These are phyloP conservation scores for Merops nubicus DNA, from an alignment of 2,113 vertebrate genomes.

Conservation along the genomic window DNA sequence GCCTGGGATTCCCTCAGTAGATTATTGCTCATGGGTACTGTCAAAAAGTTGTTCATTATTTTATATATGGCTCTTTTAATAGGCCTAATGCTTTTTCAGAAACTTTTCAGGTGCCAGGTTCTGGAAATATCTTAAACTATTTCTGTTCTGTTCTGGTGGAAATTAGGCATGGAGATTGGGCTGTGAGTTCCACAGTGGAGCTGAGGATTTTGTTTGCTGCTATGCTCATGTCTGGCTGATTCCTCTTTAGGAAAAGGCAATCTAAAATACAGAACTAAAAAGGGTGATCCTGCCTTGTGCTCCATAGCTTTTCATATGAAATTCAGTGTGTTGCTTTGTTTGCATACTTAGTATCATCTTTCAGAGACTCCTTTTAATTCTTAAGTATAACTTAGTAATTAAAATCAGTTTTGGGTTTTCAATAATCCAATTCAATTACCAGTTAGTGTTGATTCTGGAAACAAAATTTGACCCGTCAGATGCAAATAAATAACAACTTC, in stretches of 20 bases:
- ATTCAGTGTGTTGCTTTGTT: neutral
- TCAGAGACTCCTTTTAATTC: neutral
- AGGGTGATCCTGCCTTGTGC: neutral
- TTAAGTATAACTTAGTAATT: neutral
- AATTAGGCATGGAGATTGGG: neutral
- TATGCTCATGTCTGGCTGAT: neutral
- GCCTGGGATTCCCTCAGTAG: neutral
- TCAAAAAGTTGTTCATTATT: neutral
- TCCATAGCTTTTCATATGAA: neutral
- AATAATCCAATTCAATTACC: neutral
- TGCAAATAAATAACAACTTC: neutral
- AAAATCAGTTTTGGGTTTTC: neutral
- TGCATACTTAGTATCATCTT: neutral
- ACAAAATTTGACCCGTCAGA: neutral
- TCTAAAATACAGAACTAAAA: neutral
- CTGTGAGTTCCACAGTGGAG: neutral
- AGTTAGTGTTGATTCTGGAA: neutral
- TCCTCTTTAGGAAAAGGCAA: neutral
- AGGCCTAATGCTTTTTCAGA: neutral
- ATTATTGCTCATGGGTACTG: neutral
- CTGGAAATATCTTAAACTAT: neutral
- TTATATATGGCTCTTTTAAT: neutral
- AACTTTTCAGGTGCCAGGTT: neutral
- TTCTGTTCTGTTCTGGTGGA: neutral
- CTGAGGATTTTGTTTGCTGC: neutral